Base-by-base conservation (phyloP, 1,140 invertebrate genomes). In the Marisa cornuarietis region DNA sequence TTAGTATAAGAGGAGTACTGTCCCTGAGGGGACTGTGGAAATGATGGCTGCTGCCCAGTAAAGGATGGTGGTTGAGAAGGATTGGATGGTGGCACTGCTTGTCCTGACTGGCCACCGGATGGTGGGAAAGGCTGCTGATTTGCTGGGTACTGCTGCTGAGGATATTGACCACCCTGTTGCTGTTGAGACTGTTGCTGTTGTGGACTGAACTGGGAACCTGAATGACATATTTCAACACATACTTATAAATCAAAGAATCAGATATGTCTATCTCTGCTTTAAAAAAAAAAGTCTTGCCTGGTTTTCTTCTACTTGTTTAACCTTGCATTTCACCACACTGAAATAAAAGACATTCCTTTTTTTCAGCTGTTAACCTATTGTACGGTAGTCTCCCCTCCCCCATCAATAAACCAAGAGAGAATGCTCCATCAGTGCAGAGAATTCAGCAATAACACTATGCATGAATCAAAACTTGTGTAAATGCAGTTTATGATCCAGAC, bases 1-100 rank as follows among this genome's bases (percentile, higher is more conserved):
- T 83, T 83, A 71, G 82, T 83, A 65, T 85, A 86, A 66, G 76
- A 75, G n/a, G 78, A 78, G 78, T 86, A 88, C 80, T 85, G 85
- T 22, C 77, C 69, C 73, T 86, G 81, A 58, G 79, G 83, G 52
- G 71, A 72, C 84, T 84, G 85, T 62, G 82, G 82, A 11, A 79
- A 75, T n/a, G 79, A 81, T 62, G 83, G 84, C 72, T 72, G 80
- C 72, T 84, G 84, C 51, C 82, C 86, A 65, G 84, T 83, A 52
- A 42, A 51, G 65, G 63, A 77, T 24, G 65, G 68, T 54, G 74
- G n/a, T 26, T 24, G 61, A 22, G 42, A 22, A 13, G 71, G 71
- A 49, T 73, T 73, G 20, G 76, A 49, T 20, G 76, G 68, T 10
- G 76, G 63, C 11, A 20, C 76, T 51, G 61, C 51, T 22, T 77